Evolutionary conservation across 2,888 invertebrate species (phyloP).

Genomic region (Anticlea derivata): DNA sequence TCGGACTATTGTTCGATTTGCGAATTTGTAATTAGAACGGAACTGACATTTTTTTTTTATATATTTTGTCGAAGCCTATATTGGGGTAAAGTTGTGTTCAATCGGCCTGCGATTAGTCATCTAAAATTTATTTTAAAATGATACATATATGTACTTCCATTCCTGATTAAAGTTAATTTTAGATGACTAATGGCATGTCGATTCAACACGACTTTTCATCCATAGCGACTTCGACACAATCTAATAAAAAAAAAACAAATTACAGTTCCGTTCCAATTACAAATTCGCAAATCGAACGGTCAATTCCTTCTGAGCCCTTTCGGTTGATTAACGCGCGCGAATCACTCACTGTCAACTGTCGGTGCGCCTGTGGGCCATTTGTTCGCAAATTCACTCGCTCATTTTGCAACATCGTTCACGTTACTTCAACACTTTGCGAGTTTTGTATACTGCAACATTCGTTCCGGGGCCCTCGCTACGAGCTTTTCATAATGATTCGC

Average conservation of each 20-base stretch:
- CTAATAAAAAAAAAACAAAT: constrained; percentile 25
- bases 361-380: constrained; percentile 59
- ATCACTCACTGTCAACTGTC: constrained; percentile 67
- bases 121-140: too few relatives aligned
- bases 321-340: constrained; percentile 50
- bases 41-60: too few relatives aligned
- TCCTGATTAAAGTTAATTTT: too few relatives aligned
- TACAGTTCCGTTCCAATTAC: constrained; percentile 34
- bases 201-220: too few relatives aligned
- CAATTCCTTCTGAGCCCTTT: constrained; percentile 50
- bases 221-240: too few relatives aligned
- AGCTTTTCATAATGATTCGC: neutral
- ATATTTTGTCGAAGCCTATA: too few relatives aligned
- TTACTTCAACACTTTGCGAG: constrained; percentile 11
- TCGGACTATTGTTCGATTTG: too few relatives aligned
- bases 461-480: constrained; percentile 1
- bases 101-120: too few relatives aligned
- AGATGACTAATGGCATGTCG: too few relatives aligned
- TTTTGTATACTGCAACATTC: constrained; percentile 2
- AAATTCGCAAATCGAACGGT: constrained; percentile 36
- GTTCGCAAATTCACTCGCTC: constrained; percentile 57
- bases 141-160: too few relatives aligned
- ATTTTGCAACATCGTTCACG: constrained; percentile 55
- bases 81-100: too few relatives aligned
- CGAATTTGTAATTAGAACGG: too few relatives aligned